Evolutionary conservation across 2,888 invertebrate species (phyloP), one percentile per base, ranked within the genome.

Genomic region (Stictocephala bisonia): DNA sequence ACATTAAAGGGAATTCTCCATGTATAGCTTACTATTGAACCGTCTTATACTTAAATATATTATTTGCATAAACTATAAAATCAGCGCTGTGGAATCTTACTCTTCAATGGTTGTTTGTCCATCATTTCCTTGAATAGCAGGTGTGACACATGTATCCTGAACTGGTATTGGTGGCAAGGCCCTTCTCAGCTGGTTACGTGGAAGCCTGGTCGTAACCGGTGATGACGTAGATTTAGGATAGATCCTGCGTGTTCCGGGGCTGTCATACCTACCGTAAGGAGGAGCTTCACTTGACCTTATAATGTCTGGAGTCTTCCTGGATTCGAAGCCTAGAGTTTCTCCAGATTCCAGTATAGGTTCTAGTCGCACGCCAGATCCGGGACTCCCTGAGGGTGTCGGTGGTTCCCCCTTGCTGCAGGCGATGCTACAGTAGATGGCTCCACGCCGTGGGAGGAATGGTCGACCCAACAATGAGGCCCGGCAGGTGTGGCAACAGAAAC

Each of bases 401-500:
- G 94, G 94, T 82, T 95, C 94, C 1, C 94, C 94, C 85, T 95
- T 95, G 78, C 95, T 95, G 84, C 97, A 97, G 0, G 95, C 94
- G 79, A 96, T 95, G 29, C 97, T 97, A 84, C 97, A 97, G 85
- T 93, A 98, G 82, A 97, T 97, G 77, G 95, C 94, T 29, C 97
- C 96, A 79, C 95, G 89, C 24, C 96, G 88, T 0, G 97, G 97
- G 76, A 97, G 85, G 85, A 97, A 97, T 1, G 97, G 97, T 73
- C 96, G 89, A 2, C 97, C 97, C 69, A 96, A 86, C 41, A 92
- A 83, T 13, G 91, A 89, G 11, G 88, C 87, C 74, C 88, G 86
- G 84, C 98, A 98, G 41, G 95, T 94, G 83, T 94, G 93, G 86
- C 98, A 98, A 80, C 95, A 94, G 86, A 98, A 98, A 86, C 98